Evolutionary conservation across 2,797 vertebrate genomes (phyloP), one percentile per base, ranked within the genome.

Genomic region (Eulemur coronatus): DNA sequence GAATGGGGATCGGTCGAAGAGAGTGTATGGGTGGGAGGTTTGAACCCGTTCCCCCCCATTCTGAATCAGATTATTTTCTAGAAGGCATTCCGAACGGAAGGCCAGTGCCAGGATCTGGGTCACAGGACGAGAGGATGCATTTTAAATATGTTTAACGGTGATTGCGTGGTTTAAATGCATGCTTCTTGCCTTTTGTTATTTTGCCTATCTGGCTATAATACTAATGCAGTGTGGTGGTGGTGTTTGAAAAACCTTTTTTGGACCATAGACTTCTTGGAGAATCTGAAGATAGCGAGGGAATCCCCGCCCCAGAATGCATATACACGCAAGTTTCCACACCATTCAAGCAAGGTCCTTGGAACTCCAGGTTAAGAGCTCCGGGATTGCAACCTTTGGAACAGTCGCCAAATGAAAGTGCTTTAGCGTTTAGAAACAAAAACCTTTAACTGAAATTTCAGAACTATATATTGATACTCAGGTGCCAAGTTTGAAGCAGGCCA

Each of bases 101-200:
- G 76, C 30, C 84, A 2, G 10, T 82, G 61, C 89, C 82, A 73
- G 79, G 80, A 57, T 95, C 65, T 50, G 90, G 96, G 80, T 84
- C 87, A 70, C 18, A 63, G 88, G 20, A n/a, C 72, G 46, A 41
- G 67, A 33, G 46, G 70, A 59, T 80, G 50, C 55, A 15, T 92
- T 80, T 61, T 67, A 38, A 57, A 73, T 35, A 8, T 30, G 17
- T 48, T 63, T 70, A 75, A 46, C 18, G 5, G 78, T 69, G 72
- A 24, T 76, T 76, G 50, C 35, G 30, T 75, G 41, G 95, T 78
- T 73, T 61, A 86, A 38, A 70, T 59, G 30, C 26, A 35, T 26
- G 15, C n/a, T 7, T 59, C 59, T 57, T 57, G 52, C 75, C 11
- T 75, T 90, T 85, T n/a, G 26, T 88, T 43, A 17, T 10, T 38